A percentile compares a stretch with the other conserved stretches of the same genome.
These are phyloP conservation scores for Crotophaga sulcirostris DNA, from an alignment of 2,113 vertebrate species.

Conservation along the genomic window DNA sequence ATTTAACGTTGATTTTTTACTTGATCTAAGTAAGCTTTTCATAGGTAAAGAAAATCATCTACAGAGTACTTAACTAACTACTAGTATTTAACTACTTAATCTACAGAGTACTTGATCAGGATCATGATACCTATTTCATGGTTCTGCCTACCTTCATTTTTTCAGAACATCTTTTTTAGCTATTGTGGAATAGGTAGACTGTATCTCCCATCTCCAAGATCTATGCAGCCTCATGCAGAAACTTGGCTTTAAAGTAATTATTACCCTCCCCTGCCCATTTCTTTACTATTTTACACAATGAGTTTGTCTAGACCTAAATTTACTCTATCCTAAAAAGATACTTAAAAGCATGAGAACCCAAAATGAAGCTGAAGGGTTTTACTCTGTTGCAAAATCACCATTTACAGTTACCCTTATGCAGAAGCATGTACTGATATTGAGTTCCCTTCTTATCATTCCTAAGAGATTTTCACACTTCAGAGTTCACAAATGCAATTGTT, in stretches of 20 bases:
- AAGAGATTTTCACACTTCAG: constrained; percentile 39
- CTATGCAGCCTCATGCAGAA: neutral
- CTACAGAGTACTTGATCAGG: neutral
- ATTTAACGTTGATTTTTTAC: neutral
- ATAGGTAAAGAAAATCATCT: no score
- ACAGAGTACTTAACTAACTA: no score
- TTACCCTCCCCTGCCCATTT: fast-evolving
- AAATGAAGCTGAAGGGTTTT: neutral
- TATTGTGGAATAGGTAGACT: neutral
- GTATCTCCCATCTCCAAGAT: neutral
- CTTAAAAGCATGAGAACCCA: neutral
- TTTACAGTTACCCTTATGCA: neutral
- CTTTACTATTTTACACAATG: neutral
- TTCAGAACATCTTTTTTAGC: neutral
- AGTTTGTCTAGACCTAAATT: neutral
- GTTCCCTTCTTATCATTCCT: constrained; percentile 42
- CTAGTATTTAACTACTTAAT: no score
- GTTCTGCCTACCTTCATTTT: neutral
- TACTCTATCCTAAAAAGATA: neutral
- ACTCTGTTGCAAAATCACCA: neutral
- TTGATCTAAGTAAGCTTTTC: neutral
- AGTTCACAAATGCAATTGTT: constrained; percentile 50
- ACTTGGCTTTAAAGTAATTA: neutral
- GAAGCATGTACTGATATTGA: constrained; percentile 13
- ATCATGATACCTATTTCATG: neutral